Percentiles rank a stretch among this genome's conserved stretches.
Conservation (phyloP, 2,888 invertebrate genomes). For the Melipona bicolor region DNA sequence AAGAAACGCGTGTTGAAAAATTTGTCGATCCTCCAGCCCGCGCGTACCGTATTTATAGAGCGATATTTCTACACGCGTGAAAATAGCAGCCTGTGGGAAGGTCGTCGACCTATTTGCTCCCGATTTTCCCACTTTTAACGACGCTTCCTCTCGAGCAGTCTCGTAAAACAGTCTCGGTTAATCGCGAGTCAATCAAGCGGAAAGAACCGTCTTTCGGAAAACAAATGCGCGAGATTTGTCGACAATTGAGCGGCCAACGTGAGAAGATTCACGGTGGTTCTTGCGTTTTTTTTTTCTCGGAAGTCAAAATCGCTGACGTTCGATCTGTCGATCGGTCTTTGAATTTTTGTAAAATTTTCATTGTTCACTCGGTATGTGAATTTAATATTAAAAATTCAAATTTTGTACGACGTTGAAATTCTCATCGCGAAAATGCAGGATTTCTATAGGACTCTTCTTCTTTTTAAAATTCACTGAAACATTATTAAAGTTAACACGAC, state of each 20-base stretch:
- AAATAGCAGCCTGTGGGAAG: constrained; percentile 18
- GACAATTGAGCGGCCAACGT: not conserved
- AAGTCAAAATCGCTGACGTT: not conserved
- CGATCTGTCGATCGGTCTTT: not conserved
- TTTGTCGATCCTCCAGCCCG: constrained; percentile 15
- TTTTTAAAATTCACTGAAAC: not conserved
- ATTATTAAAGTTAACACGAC: not conserved
- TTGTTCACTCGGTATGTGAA: not conserved
- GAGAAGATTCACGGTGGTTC: not conserved
- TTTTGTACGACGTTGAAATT: not conserved
- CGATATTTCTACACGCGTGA: constrained; percentile 15
- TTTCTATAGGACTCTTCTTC: not conserved
- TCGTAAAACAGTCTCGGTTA: constrained; percentile 7
- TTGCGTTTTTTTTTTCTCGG: not conserved
- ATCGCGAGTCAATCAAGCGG: constrained; percentile 6
- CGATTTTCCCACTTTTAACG: not conserved
- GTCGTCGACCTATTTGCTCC: constrained; percentile 28
- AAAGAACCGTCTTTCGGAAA: not conserved
- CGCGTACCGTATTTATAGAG: not conserved
- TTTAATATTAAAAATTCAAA: not conserved
- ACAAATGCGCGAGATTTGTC: not conserved
- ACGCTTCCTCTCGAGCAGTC: not conserved
- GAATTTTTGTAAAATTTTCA: not conserved
- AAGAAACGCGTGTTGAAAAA: constrained; percentile 15
- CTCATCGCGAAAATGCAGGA: not conserved